These are phyloP conservation scores for Gibbula magus DNA, from an alignment of 2,888 invertebrate species.

Conservation along the genomic window DNA sequence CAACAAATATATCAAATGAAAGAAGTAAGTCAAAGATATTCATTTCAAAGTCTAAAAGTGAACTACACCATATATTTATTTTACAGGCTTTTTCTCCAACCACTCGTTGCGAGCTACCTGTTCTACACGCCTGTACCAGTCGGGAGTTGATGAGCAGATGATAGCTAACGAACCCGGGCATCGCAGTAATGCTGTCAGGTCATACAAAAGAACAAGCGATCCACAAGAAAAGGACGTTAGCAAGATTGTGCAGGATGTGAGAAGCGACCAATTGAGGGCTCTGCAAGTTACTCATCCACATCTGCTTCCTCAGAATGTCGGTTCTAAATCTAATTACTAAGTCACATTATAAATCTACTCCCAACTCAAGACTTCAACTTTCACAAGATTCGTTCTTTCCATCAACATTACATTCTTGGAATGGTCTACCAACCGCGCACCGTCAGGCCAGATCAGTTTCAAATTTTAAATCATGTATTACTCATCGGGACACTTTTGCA, in stretches of 20 bases:
- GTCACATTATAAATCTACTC: too few species aligned
- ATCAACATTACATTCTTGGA: too few species aligned
- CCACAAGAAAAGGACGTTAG: not conserved
- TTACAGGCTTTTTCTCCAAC: not conserved
- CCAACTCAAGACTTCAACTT: too few species aligned
- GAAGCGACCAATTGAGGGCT: not conserved
- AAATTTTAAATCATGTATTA: too few species aligned
- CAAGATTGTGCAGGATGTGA: not conserved
- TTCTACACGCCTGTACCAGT: not conserved
- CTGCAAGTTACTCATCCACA: not conserved
- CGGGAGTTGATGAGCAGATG: conserved; percentile 1
- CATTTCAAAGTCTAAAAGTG: not conserved
- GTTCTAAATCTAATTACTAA: too few species aligned
- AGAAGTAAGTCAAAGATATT: not conserved
- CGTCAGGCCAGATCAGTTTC: too few species aligned
- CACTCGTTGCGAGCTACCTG: conserved; percentile 5
- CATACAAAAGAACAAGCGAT: not conserved
- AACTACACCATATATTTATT: not conserved
- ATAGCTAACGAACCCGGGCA: not conserved
- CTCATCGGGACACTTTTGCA: too few species aligned
- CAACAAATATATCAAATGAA: too few species aligned
- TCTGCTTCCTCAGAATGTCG: too few species aligned
- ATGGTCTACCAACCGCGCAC: too few species aligned
- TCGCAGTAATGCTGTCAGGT: not conserved
- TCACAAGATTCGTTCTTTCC: too few species aligned